Evolutionary conservation across 2,113 vertebrate species (phyloP).

Genomic region (Misgurnus mizolepis): DNA sequence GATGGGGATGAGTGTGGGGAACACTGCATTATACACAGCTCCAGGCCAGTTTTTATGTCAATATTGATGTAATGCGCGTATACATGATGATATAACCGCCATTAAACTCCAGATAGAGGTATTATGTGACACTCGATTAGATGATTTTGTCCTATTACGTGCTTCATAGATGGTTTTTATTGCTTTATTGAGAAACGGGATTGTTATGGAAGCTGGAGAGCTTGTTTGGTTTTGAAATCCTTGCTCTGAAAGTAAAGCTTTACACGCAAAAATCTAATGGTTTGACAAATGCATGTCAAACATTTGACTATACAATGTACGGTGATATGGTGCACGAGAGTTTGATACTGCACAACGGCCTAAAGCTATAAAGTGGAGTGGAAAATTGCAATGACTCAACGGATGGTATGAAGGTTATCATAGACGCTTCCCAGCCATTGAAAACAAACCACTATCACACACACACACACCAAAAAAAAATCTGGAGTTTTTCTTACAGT

Average conservation of each 20-base stretch:
- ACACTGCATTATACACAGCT: slow-evolving; percentile 14
- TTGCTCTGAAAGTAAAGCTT: not conserved
- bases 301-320: too few species aligned
- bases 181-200: not conserved
- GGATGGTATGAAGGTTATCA: slow-evolving; percentile 4
- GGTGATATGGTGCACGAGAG: not conserved
- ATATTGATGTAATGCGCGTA: not conserved
- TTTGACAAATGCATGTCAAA: too few species aligned
- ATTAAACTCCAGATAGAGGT: not conserved
- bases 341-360: not conserved
- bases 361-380: slow-evolving; percentile 8
- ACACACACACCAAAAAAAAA: slow-evolving; percentile 15
- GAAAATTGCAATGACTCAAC: slow-evolving; percentile 1
- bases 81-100: not conserved
- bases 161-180: not conserved
- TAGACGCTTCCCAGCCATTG: slow-evolving; percentile 3
- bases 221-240: not conserved
- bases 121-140: not conserved
- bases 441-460: slow-evolving; percentile 36
- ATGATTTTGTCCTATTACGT: not conserved
- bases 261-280: too few species aligned
- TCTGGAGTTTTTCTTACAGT: slow-evolving; percentile 55
- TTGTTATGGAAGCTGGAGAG: not conserved
- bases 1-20: slow-evolving; percentile 11
- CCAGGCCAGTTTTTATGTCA: not conserved